These are phyloP conservation scores for Mythimna vitellina DNA, from an alignment of 2,888 invertebrate genomes.

Conservation along the genomic window DNA sequence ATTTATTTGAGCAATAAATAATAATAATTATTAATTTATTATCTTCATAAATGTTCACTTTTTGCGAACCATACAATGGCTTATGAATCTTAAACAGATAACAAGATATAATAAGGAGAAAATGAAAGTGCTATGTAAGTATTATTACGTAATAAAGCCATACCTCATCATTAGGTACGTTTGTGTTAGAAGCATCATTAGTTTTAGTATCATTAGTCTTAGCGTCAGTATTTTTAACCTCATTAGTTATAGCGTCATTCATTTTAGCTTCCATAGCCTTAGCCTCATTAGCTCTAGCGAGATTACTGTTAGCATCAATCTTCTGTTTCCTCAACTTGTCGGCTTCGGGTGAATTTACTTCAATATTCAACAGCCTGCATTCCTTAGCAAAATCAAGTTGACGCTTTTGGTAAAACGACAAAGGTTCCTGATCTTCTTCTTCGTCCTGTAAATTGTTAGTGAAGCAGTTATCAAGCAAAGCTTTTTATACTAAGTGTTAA, in stretches of 20 bases:
- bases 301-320: slow-evolving; percentile 79
- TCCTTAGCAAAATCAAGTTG: slow-evolving; percentile 87
- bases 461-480: slow-evolving; percentile 61
- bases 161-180: slow-evolving; percentile 73
- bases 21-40: too few species aligned
- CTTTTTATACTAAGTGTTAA: too few species aligned
- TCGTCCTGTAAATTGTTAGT: slow-evolving; percentile 82
- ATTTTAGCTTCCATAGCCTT: slow-evolving; percentile 66
- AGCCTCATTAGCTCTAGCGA: slow-evolving; percentile 73
- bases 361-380: slow-evolving; percentile 86
- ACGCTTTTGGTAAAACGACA: slow-evolving; percentile 87
- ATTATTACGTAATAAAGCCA: slow-evolving; percentile 29
- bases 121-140: background rate
- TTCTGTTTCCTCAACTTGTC: slow-evolving; percentile 75
- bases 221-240: slow-evolving; percentile 49
- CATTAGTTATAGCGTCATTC: slow-evolving; percentile 75
- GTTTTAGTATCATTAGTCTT: slow-evolving; percentile 78
- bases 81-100: background rate
- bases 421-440: slow-evolving; percentile 83
- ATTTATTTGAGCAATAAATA: too few species aligned
- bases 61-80: background rate
- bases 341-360: slow-evolving; percentile 83
- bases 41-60: background rate
- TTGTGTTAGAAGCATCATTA: slow-evolving; percentile 76
- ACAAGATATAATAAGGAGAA: background rate